These are phyloP conservation scores for Cavia aperea DNA, from an alignment of 2,113 vertebrate species.

Conservation along the genomic window DNA sequence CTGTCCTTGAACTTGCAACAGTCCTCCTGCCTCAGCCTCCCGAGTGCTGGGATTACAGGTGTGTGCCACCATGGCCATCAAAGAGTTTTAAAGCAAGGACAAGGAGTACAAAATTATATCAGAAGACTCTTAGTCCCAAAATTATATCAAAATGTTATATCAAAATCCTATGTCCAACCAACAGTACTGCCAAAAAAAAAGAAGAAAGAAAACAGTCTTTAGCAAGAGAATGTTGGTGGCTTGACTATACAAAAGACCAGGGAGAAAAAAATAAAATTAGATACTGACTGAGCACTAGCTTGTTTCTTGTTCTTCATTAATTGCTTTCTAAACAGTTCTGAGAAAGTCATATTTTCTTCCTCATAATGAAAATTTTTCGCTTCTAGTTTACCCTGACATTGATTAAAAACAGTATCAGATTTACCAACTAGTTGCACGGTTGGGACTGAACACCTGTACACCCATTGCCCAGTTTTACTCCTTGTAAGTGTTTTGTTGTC, in stretches of 20 bases:
- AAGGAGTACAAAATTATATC: background rate
- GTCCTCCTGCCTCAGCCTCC: background rate
- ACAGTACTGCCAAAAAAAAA: background rate
- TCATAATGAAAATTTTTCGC: background rate
- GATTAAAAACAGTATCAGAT: background rate
- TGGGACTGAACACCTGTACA: background rate
- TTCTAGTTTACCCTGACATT: background rate
- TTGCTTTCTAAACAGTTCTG: background rate
- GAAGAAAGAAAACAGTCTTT: background rate
- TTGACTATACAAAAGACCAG: background rate
- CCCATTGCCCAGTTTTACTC: background rate
- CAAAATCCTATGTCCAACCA: background rate
- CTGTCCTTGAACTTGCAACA: background rate
- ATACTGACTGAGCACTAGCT: background rate
- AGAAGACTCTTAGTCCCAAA: background rate
- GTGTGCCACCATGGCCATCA: background rate
- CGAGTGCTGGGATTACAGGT: background rate
- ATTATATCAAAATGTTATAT: background rate
- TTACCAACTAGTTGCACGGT: background rate
- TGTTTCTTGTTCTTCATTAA: background rate
- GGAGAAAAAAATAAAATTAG: background rate
- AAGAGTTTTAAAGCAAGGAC: background rate
- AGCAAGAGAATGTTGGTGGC: background rate
- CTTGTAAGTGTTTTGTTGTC: background rate
- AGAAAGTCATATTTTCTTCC: conserved; percentile 25